Percentiles rank a stretch among this genome's conserved stretches.
Evolutionary conservation across 2,797 vertebrate species (phyloP).

Genomic region (Chanos chanos): DNA sequence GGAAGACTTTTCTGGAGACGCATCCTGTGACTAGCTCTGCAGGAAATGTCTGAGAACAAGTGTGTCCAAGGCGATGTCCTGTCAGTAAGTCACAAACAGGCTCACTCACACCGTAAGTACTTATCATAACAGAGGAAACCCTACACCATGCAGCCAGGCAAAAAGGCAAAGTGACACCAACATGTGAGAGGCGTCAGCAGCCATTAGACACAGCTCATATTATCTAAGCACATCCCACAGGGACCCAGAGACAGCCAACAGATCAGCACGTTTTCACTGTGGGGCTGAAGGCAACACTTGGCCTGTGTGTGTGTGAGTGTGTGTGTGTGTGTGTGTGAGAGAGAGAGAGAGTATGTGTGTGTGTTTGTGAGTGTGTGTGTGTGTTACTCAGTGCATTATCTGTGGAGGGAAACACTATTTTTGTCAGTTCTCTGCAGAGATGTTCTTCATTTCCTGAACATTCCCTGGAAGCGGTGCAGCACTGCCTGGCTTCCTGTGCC

Average conservation of each 20-base stretch:
- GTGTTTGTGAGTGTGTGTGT: conserved; percentile 2
- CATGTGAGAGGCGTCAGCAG: no score
- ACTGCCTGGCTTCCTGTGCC: conserved; percentile 38
- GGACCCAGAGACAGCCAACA: no score
- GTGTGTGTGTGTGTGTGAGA: background rate
- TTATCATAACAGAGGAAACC: no score
- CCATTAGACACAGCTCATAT: no score
- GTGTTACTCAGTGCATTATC: conserved; percentile 29
- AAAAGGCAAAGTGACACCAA: no score
- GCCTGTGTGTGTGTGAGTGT: background rate
- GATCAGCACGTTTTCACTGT: no score
- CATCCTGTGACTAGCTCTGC: conserved; percentile 46
- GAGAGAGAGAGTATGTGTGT: conserved; percentile 2
- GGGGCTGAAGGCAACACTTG: no score
- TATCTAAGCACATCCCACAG: no score
- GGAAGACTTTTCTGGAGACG: conserved; percentile 52
- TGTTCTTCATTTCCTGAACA: conserved; percentile 50
- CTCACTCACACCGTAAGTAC: no score
- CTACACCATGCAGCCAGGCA: no score
- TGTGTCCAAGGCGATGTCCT: no score
- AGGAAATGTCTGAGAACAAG: conserved; percentile 42
- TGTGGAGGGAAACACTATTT: conserved; percentile 50
- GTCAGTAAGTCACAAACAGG: no score
- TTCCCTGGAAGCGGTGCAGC: conserved; percentile 49
- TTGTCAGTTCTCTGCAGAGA: conserved; percentile 47